Evolutionary conservation across 2,888 invertebrate genomes (phyloP), one percentile per base, ranked within the genome.

Genomic region (Leucania comma): DNA sequence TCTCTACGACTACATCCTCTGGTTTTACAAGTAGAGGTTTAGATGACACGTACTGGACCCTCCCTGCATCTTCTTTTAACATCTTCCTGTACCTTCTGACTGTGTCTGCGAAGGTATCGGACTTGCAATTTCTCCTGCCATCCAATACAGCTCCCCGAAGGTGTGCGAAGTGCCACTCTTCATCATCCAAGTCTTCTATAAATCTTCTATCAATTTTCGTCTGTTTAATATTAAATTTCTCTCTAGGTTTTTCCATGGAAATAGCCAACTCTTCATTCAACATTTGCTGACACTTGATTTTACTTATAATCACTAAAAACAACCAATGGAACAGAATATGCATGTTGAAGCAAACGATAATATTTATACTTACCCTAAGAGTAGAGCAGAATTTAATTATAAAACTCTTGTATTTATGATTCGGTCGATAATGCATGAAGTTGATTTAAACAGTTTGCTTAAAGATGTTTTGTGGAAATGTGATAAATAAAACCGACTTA

Each of bases 111-210:
- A 91, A 89, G 0, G 90, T 89, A 10, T 91, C 90, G 10, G 81
- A 87, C 62, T 75, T 72, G 60, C 93, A 93, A 1, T 81, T 75
- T 35, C 78, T 82, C 56, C 82, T 80, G 50, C 80, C 73, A 8
- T 82, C 82, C 17, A 89, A 86, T 38, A 87, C 84, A 8, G 77
- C 76, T 1, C 88, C 83, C 71, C 85, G 90, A 35, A 93, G 83
- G 72, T 93, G 92, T 2, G 90, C 84, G 2, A 92, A 75, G 29
- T 92, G 90, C 92, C 93, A 93, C 22, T 93, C 88, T 12, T 85
- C 69, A 29, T 92, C 90, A 10, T 87, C 73, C 14, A 90, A 35
- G 22, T 90, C 85, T 14, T 91, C 87, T 9, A 87, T 3, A 60
- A 90, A 89, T 59, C 90, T 87, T 78, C 90, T 88, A 3, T 84